Evolutionary conservation across 2,888 invertebrate genomes (phyloP), one percentile per base, ranked within the genome.

Genomic region (Pandemis cinnamomeana): DNA sequence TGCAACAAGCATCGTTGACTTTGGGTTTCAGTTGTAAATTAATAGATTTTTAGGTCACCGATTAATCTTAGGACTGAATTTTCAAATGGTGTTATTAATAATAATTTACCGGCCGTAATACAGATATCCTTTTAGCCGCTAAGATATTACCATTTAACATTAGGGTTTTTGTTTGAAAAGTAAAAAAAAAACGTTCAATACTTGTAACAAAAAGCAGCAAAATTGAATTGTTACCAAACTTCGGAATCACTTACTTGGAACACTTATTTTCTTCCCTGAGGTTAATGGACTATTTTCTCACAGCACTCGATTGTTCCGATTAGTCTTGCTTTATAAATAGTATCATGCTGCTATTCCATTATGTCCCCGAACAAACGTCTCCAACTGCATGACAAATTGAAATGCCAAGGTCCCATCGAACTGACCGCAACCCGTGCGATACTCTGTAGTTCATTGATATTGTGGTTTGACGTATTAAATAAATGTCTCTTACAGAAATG

Each of bases 341-440:
- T 73, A 48, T 55, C 42, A 42, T 44, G 55, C 60, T 64, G 15
- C 60, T 66, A 67, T 53, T 67, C 53, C 41, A 66, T 64, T 15
- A 64, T 75, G 66, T 75, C 51, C 72, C 77, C 67, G 76, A 76
- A 67, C 63, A 61, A 75, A 74, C 73, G 71, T 71, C 74, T 74
- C 67, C 74, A 71, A 71, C 67, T 68, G 72, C 72, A 76, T 80
- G 80, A 80, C 80, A 71, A 80, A 81, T 80, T 71, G 71, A 78
- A 81, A 78, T 80, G 79, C 78, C 81, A 81, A 80, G 80, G 78
- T 73, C 77, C 48, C 53, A 73, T 46, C 67, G 63, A 20, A 63
- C 71, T 44, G 51, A 48, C 69, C 64, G 42, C 51, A 72, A 51
- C 58, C 44, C 58, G 67, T 62, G 64, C 64, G 64, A 55, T 67